phyloP scores from a whole-genome alignment of 1,140 invertebrate genomes.

The Araneus ventricosus region DNA sequence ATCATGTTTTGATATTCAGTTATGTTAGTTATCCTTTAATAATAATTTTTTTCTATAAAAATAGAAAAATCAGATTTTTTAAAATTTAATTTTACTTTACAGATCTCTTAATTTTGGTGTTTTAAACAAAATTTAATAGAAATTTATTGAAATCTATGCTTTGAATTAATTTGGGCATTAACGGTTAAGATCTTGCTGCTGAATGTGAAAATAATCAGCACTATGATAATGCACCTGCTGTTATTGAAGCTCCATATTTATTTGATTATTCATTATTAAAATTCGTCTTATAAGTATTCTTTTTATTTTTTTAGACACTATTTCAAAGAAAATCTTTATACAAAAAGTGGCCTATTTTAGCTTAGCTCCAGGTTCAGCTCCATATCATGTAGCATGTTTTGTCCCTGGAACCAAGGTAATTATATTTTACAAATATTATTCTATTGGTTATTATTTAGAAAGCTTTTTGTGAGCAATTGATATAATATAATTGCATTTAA shows the following conservation, averaged over 20 bases:
- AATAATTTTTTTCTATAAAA: too few relatives aligned
- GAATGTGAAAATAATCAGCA: too few relatives aligned
- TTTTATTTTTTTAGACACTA: constrained; percentile 81
- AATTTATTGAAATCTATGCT: too few relatives aligned
- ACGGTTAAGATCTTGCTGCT: not conserved
- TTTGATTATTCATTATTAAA: not conserved
- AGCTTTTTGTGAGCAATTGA: not conserved
- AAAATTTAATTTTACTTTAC: too few relatives aligned
- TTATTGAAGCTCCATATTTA: not conserved
- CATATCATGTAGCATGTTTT: constrained; percentile 86
- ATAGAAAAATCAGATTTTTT: too few relatives aligned
- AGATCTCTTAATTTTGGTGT: too few relatives aligned
- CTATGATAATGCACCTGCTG: too few relatives aligned
- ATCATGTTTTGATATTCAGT: not conserved
- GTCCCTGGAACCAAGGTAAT: constrained; percentile 82
- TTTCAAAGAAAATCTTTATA: constrained; percentile 84
- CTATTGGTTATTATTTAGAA: not conserved
- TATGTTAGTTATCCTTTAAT: too few relatives aligned
- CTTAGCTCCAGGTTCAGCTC: constrained; percentile 85
- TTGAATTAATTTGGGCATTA: too few relatives aligned
- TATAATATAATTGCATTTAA: too few relatives aligned
- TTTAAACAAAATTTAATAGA: too few relatives aligned
- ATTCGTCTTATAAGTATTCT: not conserved
- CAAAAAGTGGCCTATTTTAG: constrained; percentile 89
- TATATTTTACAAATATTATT: constrained; percentile 41